Evolutionary conservation across 92 coral and sea anemone genomes (phyloP).

Genomic region (Palythoa grandiflora): DNA sequence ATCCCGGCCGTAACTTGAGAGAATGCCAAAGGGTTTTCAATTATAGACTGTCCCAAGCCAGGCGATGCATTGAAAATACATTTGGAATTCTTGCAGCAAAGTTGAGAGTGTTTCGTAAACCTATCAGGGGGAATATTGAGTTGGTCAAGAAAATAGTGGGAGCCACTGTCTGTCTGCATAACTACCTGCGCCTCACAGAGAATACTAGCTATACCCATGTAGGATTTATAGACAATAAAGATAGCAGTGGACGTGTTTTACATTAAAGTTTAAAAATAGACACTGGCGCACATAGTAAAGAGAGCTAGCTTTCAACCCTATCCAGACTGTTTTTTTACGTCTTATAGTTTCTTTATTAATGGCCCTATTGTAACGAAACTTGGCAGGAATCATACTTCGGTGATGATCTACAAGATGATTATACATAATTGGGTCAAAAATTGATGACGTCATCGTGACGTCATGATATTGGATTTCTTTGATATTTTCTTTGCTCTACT

Average conservation of each 20-base stretch:
- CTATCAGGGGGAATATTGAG: slow-evolving; percentile 46
- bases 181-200: slow-evolving; percentile 55
- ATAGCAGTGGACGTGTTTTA: neutral
- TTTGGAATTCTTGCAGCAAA: slow-evolving; percentile 57
- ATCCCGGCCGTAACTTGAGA: slow-evolving; percentile 42
- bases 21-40: slow-evolving; percentile 45
- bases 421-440: too few relatives aligned
- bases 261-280: too few relatives aligned
- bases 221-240: slow-evolving; percentile 63
- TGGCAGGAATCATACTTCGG: too few relatives aligned
- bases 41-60: slow-evolving; percentile 53
- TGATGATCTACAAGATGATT: too few relatives aligned
- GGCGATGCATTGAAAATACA: slow-evolving; percentile 55
- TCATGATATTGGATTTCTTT: too few relatives aligned
- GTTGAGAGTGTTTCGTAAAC: slow-evolving; percentile 55
- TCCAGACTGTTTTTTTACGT: too few relatives aligned
- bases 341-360: too few relatives aligned
- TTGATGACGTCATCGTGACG: too few relatives aligned
- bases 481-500: too few relatives aligned
- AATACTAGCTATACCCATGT: slow-evolving; percentile 43
- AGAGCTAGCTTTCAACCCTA: too few relatives aligned
- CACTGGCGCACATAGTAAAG: too few relatives aligned
- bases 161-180: slow-evolving; percentile 54
- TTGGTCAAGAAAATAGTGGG: slow-evolving; percentile 21
- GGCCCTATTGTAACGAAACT: too few relatives aligned